Conservation (phyloP, 2,797 vertebrate genomes). For the Tenualosa ilisha region DNA sequence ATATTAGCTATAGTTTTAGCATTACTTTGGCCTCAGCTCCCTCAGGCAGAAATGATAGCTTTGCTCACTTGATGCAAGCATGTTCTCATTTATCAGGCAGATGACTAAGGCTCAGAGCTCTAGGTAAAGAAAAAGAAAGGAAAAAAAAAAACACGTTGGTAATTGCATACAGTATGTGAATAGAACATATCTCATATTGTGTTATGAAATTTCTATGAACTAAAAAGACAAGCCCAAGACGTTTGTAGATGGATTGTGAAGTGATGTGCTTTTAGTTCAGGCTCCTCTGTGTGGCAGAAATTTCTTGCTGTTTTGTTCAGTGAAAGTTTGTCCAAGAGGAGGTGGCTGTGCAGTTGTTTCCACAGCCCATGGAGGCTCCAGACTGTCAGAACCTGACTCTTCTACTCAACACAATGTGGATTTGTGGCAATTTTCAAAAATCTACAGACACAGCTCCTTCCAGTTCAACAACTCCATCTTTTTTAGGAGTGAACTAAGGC, state of each 20-base stretch:
- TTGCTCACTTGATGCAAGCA: conserved; percentile 34
- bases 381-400: conserved; percentile 31
- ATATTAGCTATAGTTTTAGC: conserved; percentile 55
- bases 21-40: conserved; percentile 47
- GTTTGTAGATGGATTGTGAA: neutral
- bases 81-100: neutral
- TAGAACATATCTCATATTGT: neutral
- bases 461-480: conserved; percentile 33
- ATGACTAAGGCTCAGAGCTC: neutral
- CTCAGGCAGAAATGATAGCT: conserved; percentile 47
- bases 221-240: neutral
- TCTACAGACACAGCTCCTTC: conserved; percentile 37
- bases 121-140: neutral
- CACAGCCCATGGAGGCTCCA: conserved; percentile 39
- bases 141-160: neutral
- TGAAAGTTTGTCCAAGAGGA: neutral
- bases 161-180: neutral
- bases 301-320: neutral
- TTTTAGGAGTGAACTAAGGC: conserved; percentile 34
- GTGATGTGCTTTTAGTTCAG: neutral
- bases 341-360: neutral
- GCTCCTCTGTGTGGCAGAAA: neutral
- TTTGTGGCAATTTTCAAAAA: conserved; percentile 38
- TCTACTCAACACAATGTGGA: conserved; percentile 55
- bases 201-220: neutral